Evolutionary conservation across 2,113 vertebrate genomes (phyloP), one percentile per base, ranked within the genome.

Genomic region (Okapia johnstoni): DNA sequence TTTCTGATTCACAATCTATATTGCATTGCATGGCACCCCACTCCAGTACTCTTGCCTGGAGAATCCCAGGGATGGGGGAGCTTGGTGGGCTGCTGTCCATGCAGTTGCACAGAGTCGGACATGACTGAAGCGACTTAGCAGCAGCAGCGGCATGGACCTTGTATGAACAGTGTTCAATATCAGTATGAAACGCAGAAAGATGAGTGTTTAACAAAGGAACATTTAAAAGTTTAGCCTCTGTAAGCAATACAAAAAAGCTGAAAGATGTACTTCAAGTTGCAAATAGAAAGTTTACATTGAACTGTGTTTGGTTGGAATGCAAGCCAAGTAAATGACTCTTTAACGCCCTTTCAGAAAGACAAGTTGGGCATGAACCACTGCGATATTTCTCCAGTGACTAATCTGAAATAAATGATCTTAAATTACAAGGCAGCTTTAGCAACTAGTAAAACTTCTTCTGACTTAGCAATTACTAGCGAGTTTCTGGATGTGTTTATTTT

Each of bases 401-500:
- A 57, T 90, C 21, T 57, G 63, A 94, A 95, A 73, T 94, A 85
- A 85, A 80, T 81, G 5, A 83, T 19, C 33, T 93, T 60, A 2
- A 52, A 61, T 77, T 33, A 57, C 88, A 90, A 93, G 17, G 79
- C 58, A 96, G n/a, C 46, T 13, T 30, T 26, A 94, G 48, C 8
- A 93, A 36, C 5, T 28, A 87, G 86, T 58, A 21, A 91, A 85
- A 93, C 83, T 61, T 88, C 94, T 93, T 88, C 63, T 97, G 21
- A 73, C 30, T 77, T 58, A 73, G 46, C 85, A 84, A 11, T 48
- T 73, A 76, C 23, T 85, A 89, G 57, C 13, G 86, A 96, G 23
- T 90, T 90, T 81, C 60, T 97, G 33, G 97, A 91, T 85, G 5
- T 5, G 55, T 70, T 94, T 93, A 19, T 76, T 97, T 54, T 97